Evolutionary conservation across 2,888 invertebrate genomes (phyloP).

Genomic region (Megaustenia siamemsis): DNA sequence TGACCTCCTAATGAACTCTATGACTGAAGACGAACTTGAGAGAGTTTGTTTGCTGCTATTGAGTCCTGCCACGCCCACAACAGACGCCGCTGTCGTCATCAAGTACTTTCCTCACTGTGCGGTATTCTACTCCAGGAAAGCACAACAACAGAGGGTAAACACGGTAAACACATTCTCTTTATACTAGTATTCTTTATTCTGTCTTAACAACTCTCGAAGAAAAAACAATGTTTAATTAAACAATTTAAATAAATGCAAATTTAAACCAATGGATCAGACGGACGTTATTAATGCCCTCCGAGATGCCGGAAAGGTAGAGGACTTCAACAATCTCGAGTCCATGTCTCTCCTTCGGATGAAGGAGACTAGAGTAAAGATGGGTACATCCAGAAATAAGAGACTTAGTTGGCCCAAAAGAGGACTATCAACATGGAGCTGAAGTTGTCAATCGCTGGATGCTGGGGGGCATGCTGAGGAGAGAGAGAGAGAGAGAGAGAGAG

Average conservation of each 20-base stretch:
- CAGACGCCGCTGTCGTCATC: background rate
- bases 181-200: background rate
- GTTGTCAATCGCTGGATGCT: too few species aligned
- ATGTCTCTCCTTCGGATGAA: too few species aligned
- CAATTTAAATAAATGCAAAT: background rate
- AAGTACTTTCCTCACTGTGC: background rate
- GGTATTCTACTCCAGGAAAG: background rate
- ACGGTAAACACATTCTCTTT: background rate
- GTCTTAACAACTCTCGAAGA: background rate
- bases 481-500: too few species aligned
- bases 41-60: background rate
- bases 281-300: too few species aligned
- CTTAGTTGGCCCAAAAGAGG: too few species aligned
- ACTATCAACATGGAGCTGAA: too few species aligned
- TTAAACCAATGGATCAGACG: background rate
- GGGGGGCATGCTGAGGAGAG: too few species aligned
- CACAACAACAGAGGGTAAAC: background rate
- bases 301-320: too few species aligned
- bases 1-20: background rate
- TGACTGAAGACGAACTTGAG: background rate
- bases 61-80: constrained; percentile 4
- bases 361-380: too few species aligned
- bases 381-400: too few species aligned
- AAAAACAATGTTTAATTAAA: background rate
- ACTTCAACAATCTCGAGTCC: too few species aligned